Evolutionary conservation across 2,797 vertebrate species (phyloP).

Genomic region (Sebastes glaucus): DNA sequence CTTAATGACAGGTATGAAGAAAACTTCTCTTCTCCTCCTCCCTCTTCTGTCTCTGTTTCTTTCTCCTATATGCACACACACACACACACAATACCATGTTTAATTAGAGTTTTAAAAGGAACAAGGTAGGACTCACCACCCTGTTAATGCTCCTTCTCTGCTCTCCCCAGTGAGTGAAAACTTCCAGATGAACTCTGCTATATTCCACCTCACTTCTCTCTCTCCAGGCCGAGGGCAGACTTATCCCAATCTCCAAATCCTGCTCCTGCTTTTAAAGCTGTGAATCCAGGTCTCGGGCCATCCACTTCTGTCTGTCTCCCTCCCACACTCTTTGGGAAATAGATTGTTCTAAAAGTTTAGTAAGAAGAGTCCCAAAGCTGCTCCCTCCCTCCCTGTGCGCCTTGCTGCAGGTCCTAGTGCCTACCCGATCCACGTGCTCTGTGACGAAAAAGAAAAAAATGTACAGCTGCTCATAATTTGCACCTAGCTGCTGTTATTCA

Average conservation of each 20-base stretch:
- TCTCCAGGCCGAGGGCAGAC: constrained; percentile 45
- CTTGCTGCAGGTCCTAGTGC: constrained; percentile 81
- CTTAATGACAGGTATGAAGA: constrained; percentile 66
- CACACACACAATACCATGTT: constrained; percentile 9
- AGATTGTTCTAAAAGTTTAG: constrained; percentile 85
- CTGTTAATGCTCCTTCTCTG: constrained; percentile 50
- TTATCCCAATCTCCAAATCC: constrained; percentile 75
- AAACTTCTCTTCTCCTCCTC: background rate
- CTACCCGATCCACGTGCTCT: constrained; percentile 49
- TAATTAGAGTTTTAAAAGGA: constrained; percentile 31
- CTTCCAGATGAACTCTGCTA: constrained; percentile 62
- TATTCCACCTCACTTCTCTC: constrained; percentile 74
- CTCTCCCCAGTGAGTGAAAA: constrained; percentile 50
- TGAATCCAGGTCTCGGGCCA: constrained; percentile 76
- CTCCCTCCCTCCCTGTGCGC: constrained; percentile 66
- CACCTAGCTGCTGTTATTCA: constrained; percentile 51
- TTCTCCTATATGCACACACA: constrained; percentile 1
- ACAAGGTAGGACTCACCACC: constrained; percentile 67
- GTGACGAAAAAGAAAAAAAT: constrained; percentile 2
- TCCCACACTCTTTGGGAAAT: constrained; percentile 82
- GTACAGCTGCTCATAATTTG: constrained; percentile 46
- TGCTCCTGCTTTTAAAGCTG: constrained; percentile 63
- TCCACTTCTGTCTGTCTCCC: constrained; percentile 75
- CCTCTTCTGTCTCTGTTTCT: background rate
- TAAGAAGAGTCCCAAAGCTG: constrained; percentile 68